A percentile compares a stretch with the other conserved stretches of the same genome.
phyloP scores from a whole-genome alignment of 1,140 invertebrate genomes.

The Drosophila melanogaster region DNA sequence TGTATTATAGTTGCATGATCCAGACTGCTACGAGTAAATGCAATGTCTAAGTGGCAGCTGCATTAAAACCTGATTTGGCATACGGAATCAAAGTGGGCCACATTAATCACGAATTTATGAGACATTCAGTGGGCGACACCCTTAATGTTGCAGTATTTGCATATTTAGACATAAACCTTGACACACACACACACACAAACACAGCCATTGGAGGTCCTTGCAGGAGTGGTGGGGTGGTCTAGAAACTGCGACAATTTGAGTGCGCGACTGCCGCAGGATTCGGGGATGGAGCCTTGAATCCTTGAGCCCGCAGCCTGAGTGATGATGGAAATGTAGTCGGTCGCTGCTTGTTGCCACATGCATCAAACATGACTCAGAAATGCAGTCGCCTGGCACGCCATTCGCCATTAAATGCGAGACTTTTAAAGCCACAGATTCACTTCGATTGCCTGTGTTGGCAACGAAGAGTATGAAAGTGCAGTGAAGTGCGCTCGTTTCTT shows the following conservation, averaged over 20 bases:
- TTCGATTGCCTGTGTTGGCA: background rate
- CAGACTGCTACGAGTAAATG: constrained; percentile 48
- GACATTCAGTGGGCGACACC: constrained; percentile 30
- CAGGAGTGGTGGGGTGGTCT: constrained; percentile 12
- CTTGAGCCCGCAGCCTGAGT: constrained; percentile 14
- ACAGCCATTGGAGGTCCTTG: background rate
- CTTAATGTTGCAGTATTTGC: constrained; percentile 35
- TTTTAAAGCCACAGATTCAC: constrained; percentile 40
- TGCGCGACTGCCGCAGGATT: constrained; percentile 54
- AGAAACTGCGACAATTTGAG: constrained; percentile 58
- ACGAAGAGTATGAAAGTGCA: background rate
- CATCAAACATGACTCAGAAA: constrained; percentile 59
- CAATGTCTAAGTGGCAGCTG: constrained; percentile 48
- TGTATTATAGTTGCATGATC: constrained; percentile 54
- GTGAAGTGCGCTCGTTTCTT: too few relatives aligned
- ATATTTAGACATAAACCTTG: constrained; percentile 56
- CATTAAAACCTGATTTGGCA: constrained; percentile 52
- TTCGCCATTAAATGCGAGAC: constrained; percentile 30
- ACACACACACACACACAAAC: constrained; percentile 17
- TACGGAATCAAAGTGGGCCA: constrained; percentile 48
- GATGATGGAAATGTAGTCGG: constrained; percentile 22
- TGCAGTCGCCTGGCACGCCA: constrained; percentile 35
- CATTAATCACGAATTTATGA: constrained; percentile 61
- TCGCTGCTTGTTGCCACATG: constrained; percentile 42
- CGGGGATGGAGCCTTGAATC: background rate